A percentile compares a stretch with the other conserved stretches of the same genome.
These are phyloP conservation scores for Eristalinus aeneus DNA, from an alignment of 2,888 invertebrate genomes.

Conservation along the genomic window DNA sequence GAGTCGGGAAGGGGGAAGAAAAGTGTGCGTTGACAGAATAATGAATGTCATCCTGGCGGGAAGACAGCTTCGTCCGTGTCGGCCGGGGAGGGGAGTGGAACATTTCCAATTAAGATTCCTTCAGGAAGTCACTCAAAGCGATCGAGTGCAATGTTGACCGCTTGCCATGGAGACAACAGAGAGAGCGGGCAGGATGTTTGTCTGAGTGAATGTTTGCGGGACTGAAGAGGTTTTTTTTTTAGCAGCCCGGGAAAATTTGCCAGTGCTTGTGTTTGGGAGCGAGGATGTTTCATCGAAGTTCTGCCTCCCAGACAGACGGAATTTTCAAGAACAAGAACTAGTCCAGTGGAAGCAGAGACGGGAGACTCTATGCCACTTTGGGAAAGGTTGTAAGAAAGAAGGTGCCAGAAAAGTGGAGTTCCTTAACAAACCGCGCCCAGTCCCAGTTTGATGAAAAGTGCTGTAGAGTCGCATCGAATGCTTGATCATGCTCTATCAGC, in stretches of 20 bases:
- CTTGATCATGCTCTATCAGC: too few relatives aligned
- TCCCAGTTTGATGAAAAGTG: too few relatives aligned
- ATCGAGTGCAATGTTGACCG: not conserved
- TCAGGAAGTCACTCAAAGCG: not conserved
- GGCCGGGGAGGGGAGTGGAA: not conserved
- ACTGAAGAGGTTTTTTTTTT: not conserved
- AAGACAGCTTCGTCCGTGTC: not conserved
- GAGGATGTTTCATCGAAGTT: not conserved
- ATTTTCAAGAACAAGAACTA: slow-evolving; percentile 10
- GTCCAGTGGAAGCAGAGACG: not conserved
- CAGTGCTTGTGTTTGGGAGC: not conserved
- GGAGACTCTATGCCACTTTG: too few relatives aligned
- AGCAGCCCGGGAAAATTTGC: not conserved
- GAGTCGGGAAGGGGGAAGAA: not conserved
- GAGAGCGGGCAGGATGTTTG: not conserved
- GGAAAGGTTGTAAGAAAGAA: too few relatives aligned
- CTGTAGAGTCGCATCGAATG: too few relatives aligned
- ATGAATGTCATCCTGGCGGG: slow-evolving; percentile 12
- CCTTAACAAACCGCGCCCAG: too few relatives aligned
- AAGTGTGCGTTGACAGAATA: slow-evolving; percentile 46
- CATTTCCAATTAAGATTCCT: slow-evolving; percentile 35
- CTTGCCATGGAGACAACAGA: not conserved
- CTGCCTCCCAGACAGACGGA: not conserved
- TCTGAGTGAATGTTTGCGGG: not conserved
- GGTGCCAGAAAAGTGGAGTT: too few relatives aligned